phyloP scores from a whole-genome alignment of 2,113 vertebrate genomes.

The Diphyllodes magnificus region DNA sequence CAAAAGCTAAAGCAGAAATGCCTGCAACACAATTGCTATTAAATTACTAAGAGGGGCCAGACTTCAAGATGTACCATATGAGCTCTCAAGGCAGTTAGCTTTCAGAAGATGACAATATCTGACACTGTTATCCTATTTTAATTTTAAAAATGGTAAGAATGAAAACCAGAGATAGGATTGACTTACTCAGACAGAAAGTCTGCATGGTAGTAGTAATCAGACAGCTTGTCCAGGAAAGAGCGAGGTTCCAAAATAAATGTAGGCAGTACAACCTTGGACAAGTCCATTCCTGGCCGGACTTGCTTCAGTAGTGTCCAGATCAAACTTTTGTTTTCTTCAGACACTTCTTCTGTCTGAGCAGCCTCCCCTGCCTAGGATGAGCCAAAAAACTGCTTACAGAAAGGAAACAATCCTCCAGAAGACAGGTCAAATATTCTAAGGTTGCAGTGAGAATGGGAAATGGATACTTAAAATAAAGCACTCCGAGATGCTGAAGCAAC shows the following conservation, averaged over 20 bases:
- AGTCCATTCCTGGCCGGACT: constrained; percentile 95
- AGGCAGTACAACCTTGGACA: constrained; percentile 96
- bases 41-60: background rate
- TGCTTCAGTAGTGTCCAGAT: constrained; percentile 99
- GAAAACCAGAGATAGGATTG: background rate
- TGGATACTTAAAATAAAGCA: background rate
- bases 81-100: background rate
- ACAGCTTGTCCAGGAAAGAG: constrained; percentile 96
- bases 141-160: background rate
- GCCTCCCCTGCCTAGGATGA: constrained; percentile 89
- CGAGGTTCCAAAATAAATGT: constrained; percentile 97
- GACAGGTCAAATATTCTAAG: background rate
- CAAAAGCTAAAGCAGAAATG: background rate
- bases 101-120: background rate
- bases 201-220: constrained; percentile 98
- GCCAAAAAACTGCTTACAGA: constrained; percentile 5
- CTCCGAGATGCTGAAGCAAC: background rate
- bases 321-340: constrained; percentile 97
- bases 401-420: background rate
- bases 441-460: background rate
- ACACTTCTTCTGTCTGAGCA: constrained; percentile 95
- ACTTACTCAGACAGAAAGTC: constrained; percentile 96
- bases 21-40: background rate
- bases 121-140: background rate
- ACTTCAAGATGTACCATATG: background rate